Evolutionary conservation across 35 echinoderm and acorn worm genomes (phyloP), one percentile per base, ranked within the genome.

Genomic region (Heliocidaris tuberculata): DNA sequence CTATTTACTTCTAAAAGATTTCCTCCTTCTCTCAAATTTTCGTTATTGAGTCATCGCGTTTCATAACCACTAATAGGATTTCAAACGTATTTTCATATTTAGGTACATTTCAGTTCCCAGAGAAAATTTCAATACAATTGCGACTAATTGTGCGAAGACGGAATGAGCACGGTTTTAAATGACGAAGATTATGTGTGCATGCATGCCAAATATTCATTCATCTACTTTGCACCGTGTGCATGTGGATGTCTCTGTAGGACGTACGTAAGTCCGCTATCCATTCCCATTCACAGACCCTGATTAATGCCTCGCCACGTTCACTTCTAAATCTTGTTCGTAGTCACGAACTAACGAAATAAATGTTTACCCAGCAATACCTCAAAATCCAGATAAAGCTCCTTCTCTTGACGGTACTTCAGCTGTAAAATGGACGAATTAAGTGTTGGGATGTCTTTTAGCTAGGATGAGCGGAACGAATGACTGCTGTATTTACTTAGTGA

Each of bases 331-430:
- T 78, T 78, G 65, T 19, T 27, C 65, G 65, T 78, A 19, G 65
- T 78, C 65, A 78, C 65, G 65, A 78, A 78, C 65, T 78, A 78
- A 78, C 65, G 65, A 78, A 78, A 78, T 78, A 78, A 78, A 78
- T 78, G 65, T 78, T 78, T 78, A 78, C 65, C 27, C 65, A 78
- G 19, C 65, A 78, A 78, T 78, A 27, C 65, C 65, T 78, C 27
- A 78, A 78, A 78, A 78, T 78, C 65, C 65, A 78, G 65, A 78
- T 78, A 78, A 56, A 78, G 65, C 65, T n/a, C 65, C 65, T 78
- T n/a, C 65, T 78, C 21, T 78, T 78, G 65, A 78, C 65, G 65
- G 65, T n/a, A 78, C 65, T 78, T 78, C 65, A 78, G 65, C 65
- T 19, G 17, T 5, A 78, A 78, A 78, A 78, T 78, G 65, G 65